Base-by-base conservation (phyloP, 2,797 vertebrate genomes). In the Microctenopoma stevenorrisi region DNA sequence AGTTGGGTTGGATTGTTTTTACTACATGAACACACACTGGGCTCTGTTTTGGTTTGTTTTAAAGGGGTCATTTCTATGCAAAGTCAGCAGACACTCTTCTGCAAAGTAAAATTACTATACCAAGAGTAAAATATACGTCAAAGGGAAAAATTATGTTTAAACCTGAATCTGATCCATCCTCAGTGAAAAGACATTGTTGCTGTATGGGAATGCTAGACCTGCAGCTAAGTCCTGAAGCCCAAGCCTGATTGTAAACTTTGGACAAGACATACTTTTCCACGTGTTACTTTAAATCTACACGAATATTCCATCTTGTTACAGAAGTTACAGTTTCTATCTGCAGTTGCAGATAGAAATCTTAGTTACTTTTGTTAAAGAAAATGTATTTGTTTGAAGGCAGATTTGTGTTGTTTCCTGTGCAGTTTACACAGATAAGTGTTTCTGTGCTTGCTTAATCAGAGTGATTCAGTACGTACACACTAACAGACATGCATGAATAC, bases 391-490 rank as follows among this genome's bases (percentile, higher is more conserved):
- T 26, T 7, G 1, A 1, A 25, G 1, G 37, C 9, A 22, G 3
- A 18, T 47, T 13, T n/a, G 15, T 44, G 44, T 47, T 54, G 14
- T 59, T 50, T 57, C 40, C 42, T 1, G 1, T 0, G 4, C 52
- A 25, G 11, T 18, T 64, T 37, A 61, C 18, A 51, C 43, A 47
- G 62, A 66, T 65, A 68, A 67, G 26, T 6, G 8, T 7, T n/a
- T 44, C 3, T 61, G 59, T 75, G 50, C 38, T 57, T 35, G 25
- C 61, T 54, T 35, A 79, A 74, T 72, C 58, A 18, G 33, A 14
- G 13, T 53, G 53, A 75, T 75, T 47, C 18, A 67, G 84, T 89
- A 82, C 78, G 80, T 84, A 72, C 48, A 54, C 48, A 70, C 50
- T 58, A 14, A 50, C 15, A 25, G 25, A 12, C 30, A 37, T 25